Conservation (phyloP, 2,113 vertebrate genomes). For the Saimiri boliviensis region DNA sequence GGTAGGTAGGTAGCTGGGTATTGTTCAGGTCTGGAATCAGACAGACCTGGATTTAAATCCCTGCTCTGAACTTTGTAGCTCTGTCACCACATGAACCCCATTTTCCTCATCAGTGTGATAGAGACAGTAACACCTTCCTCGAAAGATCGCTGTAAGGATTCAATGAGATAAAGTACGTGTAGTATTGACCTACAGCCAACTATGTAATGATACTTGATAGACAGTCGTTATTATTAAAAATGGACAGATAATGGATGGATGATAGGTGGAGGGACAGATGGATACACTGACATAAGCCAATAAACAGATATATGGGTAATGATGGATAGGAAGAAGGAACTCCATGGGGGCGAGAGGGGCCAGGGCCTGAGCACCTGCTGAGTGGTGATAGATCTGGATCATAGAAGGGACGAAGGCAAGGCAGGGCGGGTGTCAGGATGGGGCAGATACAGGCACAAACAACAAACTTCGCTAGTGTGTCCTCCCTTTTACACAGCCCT, state of each 20-base stretch:
- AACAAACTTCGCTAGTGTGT: background rate
- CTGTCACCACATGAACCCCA: background rate
- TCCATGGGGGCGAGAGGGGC: background rate
- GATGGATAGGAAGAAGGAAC: slow-evolving; percentile 14
- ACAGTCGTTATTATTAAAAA: background rate
- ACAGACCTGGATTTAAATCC: slow-evolving; percentile 30
- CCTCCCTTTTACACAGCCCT: background rate
- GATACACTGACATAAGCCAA: slow-evolving; percentile 13
- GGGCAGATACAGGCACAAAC: background rate
- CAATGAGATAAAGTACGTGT: slow-evolving; percentile 14
- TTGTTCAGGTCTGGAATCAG: background rate
- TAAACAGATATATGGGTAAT: background rate
- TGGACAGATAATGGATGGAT: background rate
- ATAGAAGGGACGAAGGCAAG: background rate
- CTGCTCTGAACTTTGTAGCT: background rate
- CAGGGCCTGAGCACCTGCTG: background rate
- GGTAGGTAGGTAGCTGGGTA: background rate
- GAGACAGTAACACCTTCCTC: background rate
- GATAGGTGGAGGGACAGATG: background rate
- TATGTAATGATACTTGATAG: background rate
- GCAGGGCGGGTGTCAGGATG: background rate
- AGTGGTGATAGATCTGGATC: background rate
- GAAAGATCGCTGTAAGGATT: background rate
- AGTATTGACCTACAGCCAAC: background rate
- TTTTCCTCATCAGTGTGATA: background rate